phyloP scores from a whole-genome alignment of 1,140 invertebrate species.

The Achroia grisella region DNA sequence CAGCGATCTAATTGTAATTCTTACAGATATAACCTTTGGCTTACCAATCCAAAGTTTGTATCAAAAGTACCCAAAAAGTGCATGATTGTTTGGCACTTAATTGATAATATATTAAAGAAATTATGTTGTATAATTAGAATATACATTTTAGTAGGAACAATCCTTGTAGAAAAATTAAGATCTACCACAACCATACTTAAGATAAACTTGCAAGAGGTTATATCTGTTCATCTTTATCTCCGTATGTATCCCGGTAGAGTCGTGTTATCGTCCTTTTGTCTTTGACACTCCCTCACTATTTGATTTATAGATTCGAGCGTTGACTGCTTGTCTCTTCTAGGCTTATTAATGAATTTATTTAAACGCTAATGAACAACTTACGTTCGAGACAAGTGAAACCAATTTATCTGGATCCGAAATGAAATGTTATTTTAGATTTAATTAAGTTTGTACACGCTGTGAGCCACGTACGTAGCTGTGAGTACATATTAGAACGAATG shows the following conservation, averaged over 20 bases:
- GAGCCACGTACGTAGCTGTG: not conserved
- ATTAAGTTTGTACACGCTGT: constrained; percentile 18
- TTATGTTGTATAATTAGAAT: no score
- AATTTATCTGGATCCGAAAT: constrained; percentile 63
- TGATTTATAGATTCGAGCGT: constrained; percentile 69
- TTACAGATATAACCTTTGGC: no score
- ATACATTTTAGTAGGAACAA: no score
- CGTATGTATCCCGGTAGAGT: constrained; percentile 27
- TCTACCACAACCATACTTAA: no score
- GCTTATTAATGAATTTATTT: constrained; percentile 73
- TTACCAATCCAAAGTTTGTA: no score
- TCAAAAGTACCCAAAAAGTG: no score
- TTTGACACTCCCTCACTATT: constrained; percentile 68
- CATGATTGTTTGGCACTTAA: no score
- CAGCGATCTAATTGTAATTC: no score
- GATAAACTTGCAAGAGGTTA: no score
- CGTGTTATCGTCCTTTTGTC: constrained; percentile 57
- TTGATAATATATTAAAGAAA: no score
- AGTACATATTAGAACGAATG: not conserved
- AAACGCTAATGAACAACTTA: constrained; percentile 70
- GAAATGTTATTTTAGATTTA: constrained; percentile 50
- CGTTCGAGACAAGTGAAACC: constrained; percentile 65
- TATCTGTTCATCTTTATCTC: not conserved
- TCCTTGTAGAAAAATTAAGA: no score
- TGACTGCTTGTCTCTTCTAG: constrained; percentile 58